Evolutionary conservation across 2,113 vertebrate genomes (phyloP), one percentile per base, ranked within the genome.

Genomic region (Thamnophis sirtalis): DNA sequence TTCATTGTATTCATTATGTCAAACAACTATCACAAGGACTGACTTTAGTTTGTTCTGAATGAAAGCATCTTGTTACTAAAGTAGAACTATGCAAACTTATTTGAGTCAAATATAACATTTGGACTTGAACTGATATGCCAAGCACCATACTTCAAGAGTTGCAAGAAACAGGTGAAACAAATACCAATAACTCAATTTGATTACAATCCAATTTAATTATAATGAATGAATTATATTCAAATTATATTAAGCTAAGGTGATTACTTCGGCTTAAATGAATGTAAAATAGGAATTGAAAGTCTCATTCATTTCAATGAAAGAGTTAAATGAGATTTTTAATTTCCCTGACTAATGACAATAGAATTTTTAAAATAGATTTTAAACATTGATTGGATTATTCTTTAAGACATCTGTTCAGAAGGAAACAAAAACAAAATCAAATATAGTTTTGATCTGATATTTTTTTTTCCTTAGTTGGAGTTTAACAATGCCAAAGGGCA

Each of bases 401-500:
- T 11, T 24, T 28, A 93, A 1, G 21, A 55, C 26, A 86, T 63
- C 48, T 15, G 1, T 33, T 28, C 26, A 89, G 60, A 88, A 93
- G 88, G 68, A 90, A 93, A 48, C 49, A 90, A 90, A 33, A 80
- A 22, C n/a, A 54, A 33, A 84, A 51, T 50, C 3, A 2, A 51
- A 22, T 55, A 56, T 56, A 89, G 26, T n/a, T 15, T 63, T 90
- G 4, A 80, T 21, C 15, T n/a, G 48, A 9, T 49, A 28, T 43
- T 51, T 38, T 24, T 24, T n/a, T 33, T 53, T 63, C 60, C 5
- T 19, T 26, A 86, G 38, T 94, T 95, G 95, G 93, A 96, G n/a
- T 33, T n/a, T 38, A 73, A 73, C 1, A 33, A 93, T 96, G 95
- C 91, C 91, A 90, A 95, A 94, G 96, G 60, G 56, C 0, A 58